Percentiles rank a stretch among this genome's conserved stretches.
Evolutionary conservation across 2,113 vertebrate species (phyloP).

Genomic region (Galemys pyrenaicus): DNA sequence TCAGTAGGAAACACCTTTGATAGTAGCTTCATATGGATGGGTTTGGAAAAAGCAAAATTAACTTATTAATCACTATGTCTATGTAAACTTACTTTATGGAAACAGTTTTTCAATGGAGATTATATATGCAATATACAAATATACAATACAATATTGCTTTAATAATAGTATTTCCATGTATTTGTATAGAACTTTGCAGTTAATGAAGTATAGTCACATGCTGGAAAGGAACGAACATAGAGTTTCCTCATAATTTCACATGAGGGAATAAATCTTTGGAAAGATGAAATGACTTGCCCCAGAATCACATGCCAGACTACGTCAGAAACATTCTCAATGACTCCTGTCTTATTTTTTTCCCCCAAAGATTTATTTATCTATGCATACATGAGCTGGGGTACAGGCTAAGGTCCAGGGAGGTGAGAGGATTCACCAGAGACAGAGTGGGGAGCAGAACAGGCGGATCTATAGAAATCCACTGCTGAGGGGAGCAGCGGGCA

Average conservation of each 20-base stretch:
- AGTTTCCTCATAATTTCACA: not conserved
- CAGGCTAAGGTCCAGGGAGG: too few relatives aligned
- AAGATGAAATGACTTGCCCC: conserved; percentile 15
- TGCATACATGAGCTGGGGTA: too few relatives aligned
- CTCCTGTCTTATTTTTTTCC: not conserved
- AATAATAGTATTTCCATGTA: not conserved
- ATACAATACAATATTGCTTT: not conserved
- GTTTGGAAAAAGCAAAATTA: conserved; percentile 11
- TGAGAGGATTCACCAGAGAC: too few relatives aligned
- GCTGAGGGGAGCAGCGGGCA: too few relatives aligned
- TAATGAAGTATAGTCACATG: not conserved
- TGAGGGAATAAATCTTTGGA: not conserved
- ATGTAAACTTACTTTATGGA: not conserved
- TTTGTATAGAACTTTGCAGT: not conserved
- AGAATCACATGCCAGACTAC: not conserved
- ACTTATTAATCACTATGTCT: not conserved
- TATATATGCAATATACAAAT: not conserved
- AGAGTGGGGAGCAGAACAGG: too few relatives aligned
- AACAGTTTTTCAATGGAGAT: not conserved
- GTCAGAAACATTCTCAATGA: not conserved
- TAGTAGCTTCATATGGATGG: too few relatives aligned
- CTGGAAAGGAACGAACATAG: not conserved
- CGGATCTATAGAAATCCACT: too few relatives aligned
- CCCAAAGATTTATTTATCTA: too few relatives aligned
- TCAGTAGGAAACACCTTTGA: not conserved